Evolutionary conservation across 2,113 vertebrate genomes (phyloP), one percentile per base, ranked within the genome.

Genomic region (Lampris incognitus): DNA sequence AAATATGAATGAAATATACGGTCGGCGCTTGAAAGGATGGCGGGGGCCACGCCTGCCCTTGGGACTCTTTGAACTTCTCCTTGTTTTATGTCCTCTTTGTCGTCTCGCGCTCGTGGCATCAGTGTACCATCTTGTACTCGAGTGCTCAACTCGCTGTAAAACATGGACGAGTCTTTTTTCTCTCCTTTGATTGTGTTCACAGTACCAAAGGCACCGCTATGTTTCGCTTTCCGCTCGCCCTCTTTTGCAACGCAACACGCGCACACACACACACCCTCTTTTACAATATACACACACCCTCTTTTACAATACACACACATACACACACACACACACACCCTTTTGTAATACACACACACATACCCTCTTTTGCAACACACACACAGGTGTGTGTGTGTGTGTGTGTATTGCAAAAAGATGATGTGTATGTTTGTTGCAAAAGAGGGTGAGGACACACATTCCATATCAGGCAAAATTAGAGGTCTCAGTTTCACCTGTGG

Each of bases 1-100:
- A 87, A 87, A 88, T 85, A 89, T 87, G 86, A 87, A 81, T 77
- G 82, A 82, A 82, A 87, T 87, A 81, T 81, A 89, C 56, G 83
- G 67, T 74, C 65, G 69, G 62, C 10, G 59, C 60, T 66, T 75
- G 68, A 76, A 82, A 74, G 65, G 54, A 76, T 52, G 66, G 50
- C 46, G 72, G 68, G 74, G 49, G 69, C 54, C 55, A 39, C 48
- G 46, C 24, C 59, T 2, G 82, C 89, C 59, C 59, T 38, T 69
- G 85, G 85, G 77, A 69, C 48, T 84, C 72, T 88, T 90, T 86
- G 66, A 91, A 90, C 79, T 88, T 88, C 69, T 88, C 87, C 69
- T 74, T 65, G 46, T 87, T 88, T 87, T 86, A 79, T 76, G 82
- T 84, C 84, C 78, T 91, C 79, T 87, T 88, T 87, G 83, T 85